phyloP scores from a whole-genome alignment of 2,888 invertebrate genomes.

The Meiosimyza decipiens region DNA sequence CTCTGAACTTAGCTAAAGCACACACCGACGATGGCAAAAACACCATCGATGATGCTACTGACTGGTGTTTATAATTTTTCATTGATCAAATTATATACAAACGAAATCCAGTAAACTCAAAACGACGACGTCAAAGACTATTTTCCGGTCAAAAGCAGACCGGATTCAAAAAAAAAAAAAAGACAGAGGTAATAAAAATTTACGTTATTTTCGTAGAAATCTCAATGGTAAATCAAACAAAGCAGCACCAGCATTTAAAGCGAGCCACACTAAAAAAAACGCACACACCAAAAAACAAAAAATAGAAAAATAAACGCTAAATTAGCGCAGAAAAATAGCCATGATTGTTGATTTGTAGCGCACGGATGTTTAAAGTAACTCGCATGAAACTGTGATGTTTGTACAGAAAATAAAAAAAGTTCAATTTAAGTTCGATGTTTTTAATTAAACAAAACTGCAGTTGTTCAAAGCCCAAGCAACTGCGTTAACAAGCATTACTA shows the following conservation, averaged over 20 bases:
- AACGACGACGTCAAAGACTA: conserved; percentile 13
- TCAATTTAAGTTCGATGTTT: conserved; percentile 10
- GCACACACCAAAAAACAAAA: no score
- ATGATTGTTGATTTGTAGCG: background rate
- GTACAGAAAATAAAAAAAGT: background rate
- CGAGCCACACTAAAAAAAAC: background rate
- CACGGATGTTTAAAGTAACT: conserved; percentile 18
- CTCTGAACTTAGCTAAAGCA: no score
- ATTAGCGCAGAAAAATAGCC: no score
- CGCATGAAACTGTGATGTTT: background rate
- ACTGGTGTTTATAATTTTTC: background rate
- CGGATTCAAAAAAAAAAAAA: background rate
- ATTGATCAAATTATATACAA: conserved; percentile 7
- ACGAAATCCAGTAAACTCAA: background rate
- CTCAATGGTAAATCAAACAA: background rate
- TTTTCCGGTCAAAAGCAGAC: conserved; percentile 9
- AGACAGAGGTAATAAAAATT: background rate
- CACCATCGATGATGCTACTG: no score
- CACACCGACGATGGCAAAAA: no score
- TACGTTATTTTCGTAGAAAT: conserved; percentile 3
- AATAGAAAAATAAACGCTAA: no score
- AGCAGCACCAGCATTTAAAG: background rate
- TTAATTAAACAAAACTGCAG: conserved; percentile 17
- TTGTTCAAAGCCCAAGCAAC: background rate
- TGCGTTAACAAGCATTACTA: conserved; percentile 12